These are phyloP conservation scores for Scrobipalpa costella DNA, from an alignment of 2,888 invertebrate genomes.

Conservation along the genomic window DNA sequence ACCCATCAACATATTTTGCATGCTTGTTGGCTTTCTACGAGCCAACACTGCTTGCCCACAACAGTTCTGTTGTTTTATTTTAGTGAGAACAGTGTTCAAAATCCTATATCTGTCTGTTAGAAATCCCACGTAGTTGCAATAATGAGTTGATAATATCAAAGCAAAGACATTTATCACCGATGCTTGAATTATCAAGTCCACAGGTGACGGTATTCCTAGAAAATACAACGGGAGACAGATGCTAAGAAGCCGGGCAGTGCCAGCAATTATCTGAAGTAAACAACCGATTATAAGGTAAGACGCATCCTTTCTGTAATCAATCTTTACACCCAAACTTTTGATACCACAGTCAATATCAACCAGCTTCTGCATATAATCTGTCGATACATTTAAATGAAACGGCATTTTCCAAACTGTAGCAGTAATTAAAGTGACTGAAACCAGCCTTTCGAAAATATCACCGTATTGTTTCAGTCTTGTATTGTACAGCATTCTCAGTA, in stretches of 20 bases:
- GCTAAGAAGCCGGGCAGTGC: slow-evolving; percentile 44
- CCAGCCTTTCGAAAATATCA: slow-evolving; percentile 54
- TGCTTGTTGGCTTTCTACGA: slow-evolving; percentile 39
- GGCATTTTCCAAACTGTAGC: slow-evolving; percentile 55
- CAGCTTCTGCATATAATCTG: slow-evolving; percentile 42
- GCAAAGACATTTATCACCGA: slow-evolving; percentile 49
- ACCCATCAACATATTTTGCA: slow-evolving; percentile 31
- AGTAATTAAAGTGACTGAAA: slow-evolving; percentile 45
- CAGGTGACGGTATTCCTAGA: slow-evolving; percentile 43
- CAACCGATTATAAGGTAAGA: slow-evolving; percentile 38
- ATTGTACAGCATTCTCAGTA: slow-evolving; percentile 55
- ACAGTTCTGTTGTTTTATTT: slow-evolving; percentile 45
- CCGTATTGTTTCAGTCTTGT: slow-evolving; percentile 62
- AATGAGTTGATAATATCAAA: slow-evolving; percentile 48
- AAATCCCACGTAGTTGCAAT: slow-evolving; percentile 47
- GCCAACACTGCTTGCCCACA: slow-evolving; percentile 48
- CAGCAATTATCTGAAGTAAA: slow-evolving; percentile 42
- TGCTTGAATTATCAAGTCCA: slow-evolving; percentile 54
- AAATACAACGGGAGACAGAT: slow-evolving; percentile 48
- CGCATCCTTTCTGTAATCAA: slow-evolving; percentile 48
- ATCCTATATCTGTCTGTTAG: slow-evolving; percentile 50
- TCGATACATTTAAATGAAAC: slow-evolving; percentile 45
- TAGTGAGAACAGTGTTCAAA: slow-evolving; percentile 51
- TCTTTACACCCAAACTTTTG: slow-evolving; percentile 45
- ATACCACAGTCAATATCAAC: slow-evolving; percentile 52